Evolutionary conservation across 2,888 invertebrate genomes (phyloP), one percentile per base, ranked within the genome.

Genomic region (Drosophila affinis): DNA sequence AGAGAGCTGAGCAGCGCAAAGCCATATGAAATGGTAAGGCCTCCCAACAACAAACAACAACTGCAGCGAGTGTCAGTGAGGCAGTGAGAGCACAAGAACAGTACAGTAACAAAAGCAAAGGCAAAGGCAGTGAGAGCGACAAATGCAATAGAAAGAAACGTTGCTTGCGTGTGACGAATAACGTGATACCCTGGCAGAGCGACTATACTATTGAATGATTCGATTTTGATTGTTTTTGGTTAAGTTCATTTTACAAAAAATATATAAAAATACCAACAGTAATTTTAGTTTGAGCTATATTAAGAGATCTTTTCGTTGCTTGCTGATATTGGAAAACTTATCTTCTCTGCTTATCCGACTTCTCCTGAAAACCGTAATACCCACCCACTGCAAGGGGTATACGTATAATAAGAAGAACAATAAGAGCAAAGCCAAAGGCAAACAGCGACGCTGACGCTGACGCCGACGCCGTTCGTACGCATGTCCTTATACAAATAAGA

Each of bases 401-500:
- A 9, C 3, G 9, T 32, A 51, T 61, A 51, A 55, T 49, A 44
- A 52, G 32, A 55, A 63, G 24, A 57, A 52, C 29, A 51, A 45
- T 48, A 56, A 39, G 39, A 39, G 39, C 39, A 39, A 39, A 39
- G 39, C 39, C 53, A 53, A 65, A 47, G 54, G 58, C 39, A 61
- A 39, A 39, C 49, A 64, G 62, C 71, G 61, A 70, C 59, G 72
- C 63, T 53, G 61, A 70, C 59, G 72, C 63, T 53, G 62, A 63
- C 34, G 68, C 64, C 52, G 70, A 57, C 83, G 84, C 67, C 77
- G 81, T 67, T 76, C 75, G 75, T 74, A 79, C 88, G 87, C 85
- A 87, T 87, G 83, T 87, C 85, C 85, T 85, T 87, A 76, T 81
- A 63, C 72, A 59, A 74, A 77, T 64, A 63, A 17, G 61, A 61